Percentiles rank a stretch among this genome's conserved stretches.
phyloP scores from a whole-genome alignment of 2,113 vertebrate species.

The Himantopus leucocephalus region DNA sequence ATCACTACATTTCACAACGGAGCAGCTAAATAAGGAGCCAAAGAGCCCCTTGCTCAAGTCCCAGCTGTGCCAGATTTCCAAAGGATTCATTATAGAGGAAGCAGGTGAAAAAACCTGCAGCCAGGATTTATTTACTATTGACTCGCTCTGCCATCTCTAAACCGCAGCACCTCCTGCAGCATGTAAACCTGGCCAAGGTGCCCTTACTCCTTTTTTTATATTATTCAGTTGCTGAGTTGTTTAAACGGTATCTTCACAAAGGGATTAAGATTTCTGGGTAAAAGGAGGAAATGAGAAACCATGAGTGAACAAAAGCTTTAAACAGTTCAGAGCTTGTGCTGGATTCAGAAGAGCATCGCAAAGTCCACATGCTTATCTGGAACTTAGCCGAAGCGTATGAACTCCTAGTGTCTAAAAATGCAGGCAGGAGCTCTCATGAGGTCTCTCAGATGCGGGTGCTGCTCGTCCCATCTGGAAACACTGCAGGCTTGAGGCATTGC shows the following conservation, averaged over 20 bases:
- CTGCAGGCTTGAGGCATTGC: background rate
- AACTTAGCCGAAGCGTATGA: background rate
- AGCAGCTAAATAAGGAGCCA: background rate
- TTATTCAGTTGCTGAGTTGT: background rate
- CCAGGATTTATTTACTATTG: conserved; percentile 1
- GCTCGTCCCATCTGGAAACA: background rate
- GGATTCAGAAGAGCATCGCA: background rate
- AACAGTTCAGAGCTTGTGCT: background rate
- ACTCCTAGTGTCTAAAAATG: background rate
- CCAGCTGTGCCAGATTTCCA: background rate
- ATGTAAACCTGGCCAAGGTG: background rate
- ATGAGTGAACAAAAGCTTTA: background rate
- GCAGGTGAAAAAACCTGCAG: background rate
- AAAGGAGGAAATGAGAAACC: background rate
- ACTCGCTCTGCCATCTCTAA: background rate
- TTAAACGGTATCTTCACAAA: background rate
- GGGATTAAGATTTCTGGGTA: background rate
- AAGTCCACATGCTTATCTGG: background rate
- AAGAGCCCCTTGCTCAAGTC: background rate
- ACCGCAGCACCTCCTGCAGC: background rate
- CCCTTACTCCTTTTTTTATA: background rate
- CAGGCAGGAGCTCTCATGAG: background rate
- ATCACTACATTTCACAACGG: background rate
- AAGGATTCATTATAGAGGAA: background rate
- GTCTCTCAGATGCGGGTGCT: background rate